These are phyloP conservation scores for Drosophila ficusphila DNA, from an alignment of 1,140 invertebrate genomes.

Conservation along the genomic window DNA sequence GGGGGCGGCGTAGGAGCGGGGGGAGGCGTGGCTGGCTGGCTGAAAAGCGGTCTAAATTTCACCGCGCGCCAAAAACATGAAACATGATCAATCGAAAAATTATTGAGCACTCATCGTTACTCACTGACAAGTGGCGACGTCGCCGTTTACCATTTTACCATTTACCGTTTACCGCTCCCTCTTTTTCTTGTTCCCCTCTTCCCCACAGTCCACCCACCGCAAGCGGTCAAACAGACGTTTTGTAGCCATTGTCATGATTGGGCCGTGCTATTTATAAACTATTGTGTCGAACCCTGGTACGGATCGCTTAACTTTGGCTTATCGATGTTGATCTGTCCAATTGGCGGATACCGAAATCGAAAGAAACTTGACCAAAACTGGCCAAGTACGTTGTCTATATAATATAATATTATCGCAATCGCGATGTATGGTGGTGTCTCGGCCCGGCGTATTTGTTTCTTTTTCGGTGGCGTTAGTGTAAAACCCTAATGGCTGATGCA, in stretches of 20 bases:
- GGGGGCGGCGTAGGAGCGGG: neutral
- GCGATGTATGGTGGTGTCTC: constrained; percentile 5
- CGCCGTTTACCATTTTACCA: too few relatives aligned
- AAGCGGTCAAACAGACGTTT: neutral
- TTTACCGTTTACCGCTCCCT: constrained; percentile 15
- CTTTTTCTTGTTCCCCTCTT: neutral
- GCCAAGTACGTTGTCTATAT: neutral
- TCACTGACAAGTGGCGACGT: constrained; percentile 42
- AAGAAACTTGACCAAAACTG: constrained; percentile 6
- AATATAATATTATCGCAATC: constrained; percentile 19
- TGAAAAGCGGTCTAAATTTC: constrained; percentile 55
- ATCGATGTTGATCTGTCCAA: constrained; percentile 40
- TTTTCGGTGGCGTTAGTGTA: constrained; percentile 29
- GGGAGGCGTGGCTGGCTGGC: neutral
- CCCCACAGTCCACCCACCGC: neutral
- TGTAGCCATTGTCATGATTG: constrained; percentile 49
- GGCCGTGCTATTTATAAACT: constrained; percentile 63
- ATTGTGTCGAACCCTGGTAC: constrained; percentile 45
- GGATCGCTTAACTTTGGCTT: constrained; percentile 2
- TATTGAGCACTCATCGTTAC: constrained; percentile 65
- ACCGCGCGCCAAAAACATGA: constrained; percentile 55
- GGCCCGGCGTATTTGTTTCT: too few relatives aligned
- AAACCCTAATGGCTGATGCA: constrained; percentile 23
- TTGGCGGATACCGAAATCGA: neutral
- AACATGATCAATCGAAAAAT: constrained; percentile 67